phyloP scores from a whole-genome alignment of 1,140 invertebrate species.

The Drosophila lacertosa region DNA sequence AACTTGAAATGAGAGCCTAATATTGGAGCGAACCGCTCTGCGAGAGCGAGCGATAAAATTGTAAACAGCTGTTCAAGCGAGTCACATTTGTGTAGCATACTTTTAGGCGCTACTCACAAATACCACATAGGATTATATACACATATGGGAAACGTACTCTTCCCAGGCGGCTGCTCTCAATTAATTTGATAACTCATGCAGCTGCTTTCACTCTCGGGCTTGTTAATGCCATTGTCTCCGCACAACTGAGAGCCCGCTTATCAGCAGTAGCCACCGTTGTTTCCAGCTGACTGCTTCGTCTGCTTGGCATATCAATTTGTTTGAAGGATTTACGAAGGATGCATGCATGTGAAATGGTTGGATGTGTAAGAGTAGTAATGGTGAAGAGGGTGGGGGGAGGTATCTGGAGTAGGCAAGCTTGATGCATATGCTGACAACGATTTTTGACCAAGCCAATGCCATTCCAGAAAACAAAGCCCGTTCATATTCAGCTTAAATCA shows the following conservation, averaged over 20 bases:
- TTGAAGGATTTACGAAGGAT: conserved; percentile 21
- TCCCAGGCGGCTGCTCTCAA: background rate
- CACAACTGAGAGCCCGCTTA: conserved; percentile 39
- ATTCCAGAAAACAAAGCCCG: conserved; percentile 9
- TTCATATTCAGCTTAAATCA: background rate
- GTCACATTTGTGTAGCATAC: conserved; percentile 29
- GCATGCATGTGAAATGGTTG: conserved; percentile 4
- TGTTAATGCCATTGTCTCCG: conserved; percentile 59
- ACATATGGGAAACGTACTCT: background rate
- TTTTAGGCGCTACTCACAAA: conserved; percentile 32
- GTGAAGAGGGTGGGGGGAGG: background rate
- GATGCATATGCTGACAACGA: conserved; percentile 6
- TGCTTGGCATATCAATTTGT: conserved; percentile 57
- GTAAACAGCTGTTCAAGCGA: background rate
- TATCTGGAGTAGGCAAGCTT: background rate
- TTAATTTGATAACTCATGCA: conserved; percentile 19
- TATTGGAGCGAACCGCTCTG: background rate
- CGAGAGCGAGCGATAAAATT: background rate
- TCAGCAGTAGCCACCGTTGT: conserved; percentile 46
- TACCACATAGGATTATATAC: background rate
- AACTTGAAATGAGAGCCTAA: conserved; percentile 32
- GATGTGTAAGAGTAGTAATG: background rate
- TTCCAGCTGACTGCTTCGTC: conserved; percentile 59
- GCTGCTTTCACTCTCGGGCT: conserved; percentile 25
- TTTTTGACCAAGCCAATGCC: conserved; percentile 13